Base-by-base conservation (phyloP, 1,140 invertebrate genomes). In the Drosophila ironensis region DNA sequence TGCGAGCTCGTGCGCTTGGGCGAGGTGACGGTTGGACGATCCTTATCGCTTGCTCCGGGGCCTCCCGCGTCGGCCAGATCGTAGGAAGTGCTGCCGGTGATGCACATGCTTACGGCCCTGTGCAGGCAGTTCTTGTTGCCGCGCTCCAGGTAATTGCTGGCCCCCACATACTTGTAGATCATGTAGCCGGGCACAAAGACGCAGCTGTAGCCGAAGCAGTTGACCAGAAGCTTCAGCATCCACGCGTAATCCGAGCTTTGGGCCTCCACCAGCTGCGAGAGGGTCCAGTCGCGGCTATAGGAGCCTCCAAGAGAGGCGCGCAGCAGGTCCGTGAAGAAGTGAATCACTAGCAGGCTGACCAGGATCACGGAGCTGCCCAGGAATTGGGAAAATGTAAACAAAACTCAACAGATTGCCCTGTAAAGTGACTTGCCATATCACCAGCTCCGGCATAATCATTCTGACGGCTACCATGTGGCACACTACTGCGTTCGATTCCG, bases 131-230 rank as follows among this genome's bases (percentile, higher is more conserved):
- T 92, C 88, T 91, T 92, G 24, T 91, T 93, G 63, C 69, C 63
- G 4, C 72, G 93, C 88, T 97, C 95, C 67, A 97, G 92, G 88
- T 97, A 98, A 72, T 96, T 95, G 11, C 92, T 94, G 72, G 93
- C 93, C 41, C 94, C 92, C 4, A 97, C 92, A 91, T 97, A 97
- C 90, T 95, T 95, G 78, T 96, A 95, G 37, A 98, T 92, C 8
- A 98, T 88, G 86, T 93, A 95, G 30, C 95, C 96, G 6, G 97
- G 97, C 44, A 98, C 89, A 88, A 98, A 93, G 60, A 98, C 92
- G 19, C 96, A 96, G 2, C 93, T 93, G 91, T 99, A 99, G n/a
- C 97, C 96, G 25, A 97, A 91, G 35, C 97, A 91, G 90, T 98
- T 99, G 11, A 96, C 88, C 90, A 93, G 82, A 28, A 96, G 91